A percentile compares a stretch with the other conserved stretches of the same genome.
These are phyloP conservation scores for Sceloporus tristichus DNA, from an alignment of 2,113 vertebrate genomes.

Conservation along the genomic window DNA sequence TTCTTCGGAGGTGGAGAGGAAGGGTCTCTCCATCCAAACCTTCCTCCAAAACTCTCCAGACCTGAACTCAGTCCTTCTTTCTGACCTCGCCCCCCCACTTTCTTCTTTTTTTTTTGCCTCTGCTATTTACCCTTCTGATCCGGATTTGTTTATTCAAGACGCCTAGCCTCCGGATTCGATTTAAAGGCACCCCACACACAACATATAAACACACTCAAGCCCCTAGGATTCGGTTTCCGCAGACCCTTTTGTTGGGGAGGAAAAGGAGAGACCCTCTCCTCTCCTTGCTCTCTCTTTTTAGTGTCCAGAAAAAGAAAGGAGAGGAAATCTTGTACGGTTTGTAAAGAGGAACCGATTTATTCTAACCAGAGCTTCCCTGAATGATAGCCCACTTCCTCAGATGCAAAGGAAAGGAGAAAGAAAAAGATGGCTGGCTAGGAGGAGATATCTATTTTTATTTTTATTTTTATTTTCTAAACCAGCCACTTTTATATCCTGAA, in stretches of 20 bases:
- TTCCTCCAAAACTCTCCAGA: neutral
- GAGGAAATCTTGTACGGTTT: too few species aligned
- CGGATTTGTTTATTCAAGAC: neutral
- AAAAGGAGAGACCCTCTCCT: neutral
- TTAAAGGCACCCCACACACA: neutral
- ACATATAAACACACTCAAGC: too few species aligned
- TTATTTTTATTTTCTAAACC: neutral
- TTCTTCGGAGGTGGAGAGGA: neutral
- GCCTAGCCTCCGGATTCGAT: neutral
- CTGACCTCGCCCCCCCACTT: neutral
- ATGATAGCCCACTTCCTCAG: too few species aligned
- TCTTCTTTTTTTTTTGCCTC: too few species aligned
- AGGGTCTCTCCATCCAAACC: neutral
- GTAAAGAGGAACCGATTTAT: too few species aligned
- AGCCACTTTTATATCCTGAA: neutral
- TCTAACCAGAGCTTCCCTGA: too few species aligned
- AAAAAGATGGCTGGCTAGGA: too few species aligned
- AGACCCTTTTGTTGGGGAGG: neutral
- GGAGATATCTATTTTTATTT: too few species aligned
- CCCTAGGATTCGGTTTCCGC: neutral
- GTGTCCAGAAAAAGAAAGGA: neutral
- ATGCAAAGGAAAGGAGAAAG: too few species aligned
- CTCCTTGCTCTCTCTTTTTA: neutral
- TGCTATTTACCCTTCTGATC: neutral
- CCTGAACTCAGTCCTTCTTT: neutral